Conservation (phyloP, 1,140 invertebrate species). For the Varroa destructor region DNA sequence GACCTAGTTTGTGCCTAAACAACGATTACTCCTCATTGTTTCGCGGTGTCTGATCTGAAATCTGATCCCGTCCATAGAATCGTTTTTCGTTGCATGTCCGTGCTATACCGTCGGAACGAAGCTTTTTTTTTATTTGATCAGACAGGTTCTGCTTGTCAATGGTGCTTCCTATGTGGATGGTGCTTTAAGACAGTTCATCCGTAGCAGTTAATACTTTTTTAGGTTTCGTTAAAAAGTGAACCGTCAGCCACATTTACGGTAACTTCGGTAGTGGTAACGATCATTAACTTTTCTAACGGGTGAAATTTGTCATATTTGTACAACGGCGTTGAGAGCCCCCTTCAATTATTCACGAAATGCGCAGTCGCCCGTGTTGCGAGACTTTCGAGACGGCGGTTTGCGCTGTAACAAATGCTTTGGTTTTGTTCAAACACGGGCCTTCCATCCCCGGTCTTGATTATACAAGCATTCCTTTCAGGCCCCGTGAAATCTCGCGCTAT, state of each 20-base stretch:
- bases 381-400: conserved; percentile 75
- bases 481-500: too few relatives aligned
- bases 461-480: conserved; percentile 39
- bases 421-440: conserved; percentile 81
- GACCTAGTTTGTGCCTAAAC: conserved; percentile 65
- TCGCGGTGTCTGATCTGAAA: conserved; percentile 61
- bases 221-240: conserved; percentile 62
- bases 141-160: conserved; percentile 59
- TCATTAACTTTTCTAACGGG: conserved; percentile 66
- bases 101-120: conserved; percentile 75
- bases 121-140: conserved; percentile 65
- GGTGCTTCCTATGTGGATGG: conserved; percentile 49
- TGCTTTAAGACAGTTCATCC: conserved; percentile 76
- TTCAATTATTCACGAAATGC: conserved; percentile 57
- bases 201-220: conserved; percentile 74
- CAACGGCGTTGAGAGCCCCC: conserved; percentile 34
- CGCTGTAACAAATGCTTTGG: conserved; percentile 73
- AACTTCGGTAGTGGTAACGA: conserved; percentile 71
- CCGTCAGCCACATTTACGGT: conserved; percentile 86
- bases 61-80: conserved; percentile 67
- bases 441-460: conserved; percentile 92
- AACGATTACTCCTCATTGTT: conserved; percentile 89
- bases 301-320: conserved; percentile 90
- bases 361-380: conserved; percentile 63
- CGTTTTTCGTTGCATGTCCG: conserved; percentile 93